Conservation (phyloP, 1,140 invertebrate genomes). For the Epicauta chinensis region DNA sequence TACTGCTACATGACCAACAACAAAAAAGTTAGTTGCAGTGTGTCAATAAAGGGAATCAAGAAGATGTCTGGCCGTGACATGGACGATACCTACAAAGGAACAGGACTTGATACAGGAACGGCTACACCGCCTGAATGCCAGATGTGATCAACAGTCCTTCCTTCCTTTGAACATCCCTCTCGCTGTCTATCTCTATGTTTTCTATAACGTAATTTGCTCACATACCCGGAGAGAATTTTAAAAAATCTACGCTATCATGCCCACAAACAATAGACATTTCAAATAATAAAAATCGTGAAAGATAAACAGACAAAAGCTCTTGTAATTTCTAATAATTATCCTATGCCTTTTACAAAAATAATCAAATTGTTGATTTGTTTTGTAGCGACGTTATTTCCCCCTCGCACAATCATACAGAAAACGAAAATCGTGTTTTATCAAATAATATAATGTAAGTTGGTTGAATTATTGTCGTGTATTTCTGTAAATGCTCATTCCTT, state of each 20-base stretch:
- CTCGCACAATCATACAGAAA: background rate
- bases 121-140: slow-evolving; percentile 18
- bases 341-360: no score
- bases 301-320: background rate
- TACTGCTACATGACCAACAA: background rate
- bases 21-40: slow-evolving; percentile 14
- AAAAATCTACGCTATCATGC: slow-evolving; percentile 4
- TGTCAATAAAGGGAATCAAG: slow-evolving; percentile 17
- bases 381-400: background rate
- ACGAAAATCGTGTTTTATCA: background rate
- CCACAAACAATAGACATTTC: background rate
- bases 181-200: slow-evolving; percentile 19
- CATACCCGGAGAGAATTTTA: slow-evolving; percentile 13
- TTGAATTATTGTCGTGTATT: slow-evolving; percentile 24
- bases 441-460: slow-evolving; percentile 5
- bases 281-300: background rate
- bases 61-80: slow-evolving; percentile 17
- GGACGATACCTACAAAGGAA: slow-evolving; percentile 11
- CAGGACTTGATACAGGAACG: slow-evolving; percentile 18
- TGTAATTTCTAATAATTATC: background rate
- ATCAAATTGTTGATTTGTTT: background rate
- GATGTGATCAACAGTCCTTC: slow-evolving; percentile 17
- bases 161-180: slow-evolving; percentile 13
- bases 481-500: slow-evolving; percentile 24
- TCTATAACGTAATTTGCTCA: slow-evolving; percentile 19